phyloP scores from a whole-genome alignment of 1,140 invertebrate genomes.

The Cydia splendana region DNA sequence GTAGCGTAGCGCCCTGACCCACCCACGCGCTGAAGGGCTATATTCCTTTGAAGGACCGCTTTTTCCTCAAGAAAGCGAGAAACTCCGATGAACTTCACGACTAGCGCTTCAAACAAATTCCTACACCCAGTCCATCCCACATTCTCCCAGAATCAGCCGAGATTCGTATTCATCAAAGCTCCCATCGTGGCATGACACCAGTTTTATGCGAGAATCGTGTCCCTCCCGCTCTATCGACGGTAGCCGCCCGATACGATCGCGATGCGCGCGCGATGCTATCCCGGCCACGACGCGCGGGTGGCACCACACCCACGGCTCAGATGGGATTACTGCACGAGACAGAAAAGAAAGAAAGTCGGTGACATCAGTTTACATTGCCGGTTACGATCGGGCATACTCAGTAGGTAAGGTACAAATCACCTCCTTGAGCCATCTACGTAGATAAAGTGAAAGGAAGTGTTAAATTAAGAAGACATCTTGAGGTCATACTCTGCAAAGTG shows the following conservation, averaged over 20 bases:
- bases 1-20: not conserved
- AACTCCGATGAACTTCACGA: not conserved
- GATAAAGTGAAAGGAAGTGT: too few species aligned
- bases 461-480: too few species aligned
- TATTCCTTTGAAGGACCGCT: not conserved
- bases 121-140: slow-evolving; percentile 8
- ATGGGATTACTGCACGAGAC: slow-evolving; percentile 7
- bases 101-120: not conserved
- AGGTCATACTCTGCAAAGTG: too few species aligned
- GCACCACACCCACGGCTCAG: slow-evolving; percentile 23
- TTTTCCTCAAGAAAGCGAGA: not conserved
- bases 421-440: not conserved
- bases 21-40: not conserved
- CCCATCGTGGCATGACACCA: slow-evolving; percentile 55
- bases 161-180: slow-evolving; percentile 35
- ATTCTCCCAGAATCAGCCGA: slow-evolving; percentile 14
- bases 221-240: slow-evolving; percentile 43
- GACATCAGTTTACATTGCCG: not conserved
- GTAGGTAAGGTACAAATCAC: not conserved
- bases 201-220: slow-evolving; percentile 70
- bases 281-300: slow-evolving; percentile 13
- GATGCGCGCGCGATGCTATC: slow-evolving; percentile 32
- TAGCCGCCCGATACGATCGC: slow-evolving; percentile 48
- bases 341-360: not conserved
- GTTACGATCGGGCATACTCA: not conserved